A percentile compares a stretch with the other conserved stretches of the same genome.
These are phyloP conservation scores for Yponomeuta sedellus DNA, from an alignment of 2,888 invertebrate genomes.

Conservation along the genomic window DNA sequence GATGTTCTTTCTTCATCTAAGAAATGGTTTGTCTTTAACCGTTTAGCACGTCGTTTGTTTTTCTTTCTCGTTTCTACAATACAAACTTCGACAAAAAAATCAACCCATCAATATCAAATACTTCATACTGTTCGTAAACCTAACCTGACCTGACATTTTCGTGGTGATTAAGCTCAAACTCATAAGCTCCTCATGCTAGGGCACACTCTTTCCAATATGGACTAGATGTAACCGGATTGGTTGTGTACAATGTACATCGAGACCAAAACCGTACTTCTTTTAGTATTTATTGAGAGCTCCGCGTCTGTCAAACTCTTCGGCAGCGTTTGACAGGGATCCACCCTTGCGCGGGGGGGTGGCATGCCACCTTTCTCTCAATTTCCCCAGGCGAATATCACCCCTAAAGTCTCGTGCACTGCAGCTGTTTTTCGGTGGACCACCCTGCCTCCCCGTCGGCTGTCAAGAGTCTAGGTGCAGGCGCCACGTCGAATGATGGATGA, in stretches of 20 bases:
- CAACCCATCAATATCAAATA: too few relatives aligned
- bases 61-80: too few relatives aligned
- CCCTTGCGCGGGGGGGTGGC: constrained; percentile 65
- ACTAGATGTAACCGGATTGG: too few relatives aligned
- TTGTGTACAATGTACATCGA: neutral
- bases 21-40: too few relatives aligned
- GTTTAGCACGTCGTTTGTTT: too few relatives aligned
- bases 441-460: constrained; percentile 53
- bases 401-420: constrained; percentile 25
- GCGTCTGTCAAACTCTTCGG: constrained; percentile 77
- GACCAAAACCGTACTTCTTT: neutral
- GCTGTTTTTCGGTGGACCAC: constrained; percentile 31
- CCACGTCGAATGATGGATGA: constrained; percentile 76
- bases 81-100: too few relatives aligned
- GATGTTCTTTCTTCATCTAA: too few relatives aligned
- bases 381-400: constrained; percentile 26
- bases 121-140: too few relatives aligned
- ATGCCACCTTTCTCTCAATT: constrained; percentile 50
- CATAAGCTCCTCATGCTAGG: too few relatives aligned
- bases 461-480: constrained; percentile 74
- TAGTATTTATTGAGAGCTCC: constrained; percentile 38
- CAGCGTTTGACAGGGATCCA: constrained; percentile 76
- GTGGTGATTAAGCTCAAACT: too few relatives aligned
- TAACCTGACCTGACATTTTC: too few relatives aligned
- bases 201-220: too few relatives aligned